phyloP scores from a whole-genome alignment of 2,113 vertebrate genomes.

The Alaudala cheleensis region DNA sequence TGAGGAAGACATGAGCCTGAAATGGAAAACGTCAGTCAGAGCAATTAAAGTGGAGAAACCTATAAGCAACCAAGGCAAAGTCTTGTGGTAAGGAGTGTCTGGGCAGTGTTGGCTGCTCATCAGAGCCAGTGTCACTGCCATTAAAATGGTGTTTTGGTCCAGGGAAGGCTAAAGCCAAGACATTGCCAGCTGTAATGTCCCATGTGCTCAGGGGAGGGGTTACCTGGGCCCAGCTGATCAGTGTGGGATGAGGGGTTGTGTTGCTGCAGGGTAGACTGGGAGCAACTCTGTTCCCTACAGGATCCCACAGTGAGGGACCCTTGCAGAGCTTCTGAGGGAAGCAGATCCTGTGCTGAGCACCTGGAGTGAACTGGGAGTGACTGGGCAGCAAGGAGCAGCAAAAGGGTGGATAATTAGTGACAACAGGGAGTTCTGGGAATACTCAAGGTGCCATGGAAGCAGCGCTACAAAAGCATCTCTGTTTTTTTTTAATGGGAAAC shows the following conservation, averaged over 20 bases:
- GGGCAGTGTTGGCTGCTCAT: neutral
- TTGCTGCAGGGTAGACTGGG: neutral
- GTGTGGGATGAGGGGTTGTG: neutral
- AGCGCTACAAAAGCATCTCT: neutral
- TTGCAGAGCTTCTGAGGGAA: neutral
- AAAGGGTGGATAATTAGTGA: neutral
- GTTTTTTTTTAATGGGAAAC: neutral
- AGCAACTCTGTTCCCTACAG: accelerated
- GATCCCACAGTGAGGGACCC: neutral
- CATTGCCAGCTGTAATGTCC: neutral
- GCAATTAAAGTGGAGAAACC: neutral
- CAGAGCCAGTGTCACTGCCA: neutral
- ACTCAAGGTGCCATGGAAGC: neutral
- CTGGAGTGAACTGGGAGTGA: neutral
- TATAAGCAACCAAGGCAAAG: neutral
- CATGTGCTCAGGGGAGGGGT: neutral
- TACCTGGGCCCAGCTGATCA: neutral
- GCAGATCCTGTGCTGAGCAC: neutral
- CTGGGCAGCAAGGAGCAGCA: neutral
- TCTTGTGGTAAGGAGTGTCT: neutral
- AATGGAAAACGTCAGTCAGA: conserved; percentile 1
- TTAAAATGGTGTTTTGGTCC: neutral
- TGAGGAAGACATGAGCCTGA: neutral
- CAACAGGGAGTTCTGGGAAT: neutral
- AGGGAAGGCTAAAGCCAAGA: neutral